Evolutionary conservation across 2,113 vertebrate genomes (phyloP).

Genomic region (Microcebus murinus): DNA sequence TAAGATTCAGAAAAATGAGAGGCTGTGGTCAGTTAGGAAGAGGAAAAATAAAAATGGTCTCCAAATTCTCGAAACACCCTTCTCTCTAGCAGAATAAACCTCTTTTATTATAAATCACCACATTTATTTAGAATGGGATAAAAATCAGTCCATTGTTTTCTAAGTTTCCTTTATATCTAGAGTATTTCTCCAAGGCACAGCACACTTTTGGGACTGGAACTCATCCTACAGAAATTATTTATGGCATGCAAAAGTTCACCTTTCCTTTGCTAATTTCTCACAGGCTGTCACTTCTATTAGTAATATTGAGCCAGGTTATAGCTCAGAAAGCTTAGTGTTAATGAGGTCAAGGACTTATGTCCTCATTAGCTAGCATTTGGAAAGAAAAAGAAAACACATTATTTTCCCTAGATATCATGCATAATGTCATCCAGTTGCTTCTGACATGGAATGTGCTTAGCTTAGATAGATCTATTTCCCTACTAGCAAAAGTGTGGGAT

Average conservation of each 20-base stretch:
- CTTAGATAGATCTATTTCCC: not conserved
- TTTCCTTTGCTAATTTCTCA: slow-evolving; percentile 41
- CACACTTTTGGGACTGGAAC: not conserved
- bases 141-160: not conserved
- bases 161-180: not conserved
- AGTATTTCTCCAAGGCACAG: not conserved
- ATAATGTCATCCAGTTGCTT: not conserved
- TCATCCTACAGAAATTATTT: slow-evolving; percentile 50
- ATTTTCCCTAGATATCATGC: not conserved
- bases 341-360: not conserved
- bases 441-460: not conserved
- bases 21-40: not conserved
- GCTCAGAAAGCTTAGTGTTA: slow-evolving; percentile 35
- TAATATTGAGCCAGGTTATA: not conserved
- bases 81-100: not conserved
- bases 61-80: not conserved
- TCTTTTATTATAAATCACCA: not conserved
- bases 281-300: slow-evolving; percentile 42
- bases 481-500: not conserved
- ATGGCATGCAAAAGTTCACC: slow-evolving; percentile 39
- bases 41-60: not conserved
- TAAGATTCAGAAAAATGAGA: not conserved
- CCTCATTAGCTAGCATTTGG: slow-evolving; percentile 23
- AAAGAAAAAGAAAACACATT: not conserved
- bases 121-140: not conserved